Evolutionary conservation across 2,888 invertebrate genomes (phyloP).

Genomic region (Apotomis turbidana): DNA sequence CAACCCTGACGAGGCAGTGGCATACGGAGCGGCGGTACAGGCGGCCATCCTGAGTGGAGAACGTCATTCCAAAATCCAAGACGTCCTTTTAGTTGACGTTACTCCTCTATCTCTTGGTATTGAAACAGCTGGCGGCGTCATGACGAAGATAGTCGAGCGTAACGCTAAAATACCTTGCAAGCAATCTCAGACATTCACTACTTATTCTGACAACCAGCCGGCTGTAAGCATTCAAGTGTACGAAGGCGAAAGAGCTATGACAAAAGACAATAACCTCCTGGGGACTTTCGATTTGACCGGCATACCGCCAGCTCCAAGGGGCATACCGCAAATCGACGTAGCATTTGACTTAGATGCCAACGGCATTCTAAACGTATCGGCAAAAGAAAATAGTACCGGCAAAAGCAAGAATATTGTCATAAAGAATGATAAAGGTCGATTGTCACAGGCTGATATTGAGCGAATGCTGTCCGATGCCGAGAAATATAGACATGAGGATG

Average conservation of each 20-base stretch:
- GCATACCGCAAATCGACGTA: slow-evolving; percentile 87
- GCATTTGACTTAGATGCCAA: slow-evolving; percentile 91
- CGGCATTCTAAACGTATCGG: slow-evolving; percentile 92
- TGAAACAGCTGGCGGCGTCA: slow-evolving; percentile 91
- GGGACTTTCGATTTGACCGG: slow-evolving; percentile 87
- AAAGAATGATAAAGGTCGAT: slow-evolving; percentile 91
- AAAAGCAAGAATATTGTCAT: slow-evolving; percentile 91
- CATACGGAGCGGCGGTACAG: slow-evolving; percentile 90
- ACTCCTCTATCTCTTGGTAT: slow-evolving; percentile 87
- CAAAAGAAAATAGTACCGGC: slow-evolving; percentile 86
- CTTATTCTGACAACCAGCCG: slow-evolving; percentile 91
- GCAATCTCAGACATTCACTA: slow-evolving; percentile 89
- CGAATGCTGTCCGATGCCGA: slow-evolving; percentile 91
- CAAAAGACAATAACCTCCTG: slow-evolving; percentile 88
- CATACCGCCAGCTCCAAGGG: slow-evolving; percentile 87
- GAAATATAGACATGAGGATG: slow-evolving; percentile 88
- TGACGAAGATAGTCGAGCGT: slow-evolving; percentile 89
- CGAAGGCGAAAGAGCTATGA: slow-evolving; percentile 91
- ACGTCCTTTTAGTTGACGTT: slow-evolving; percentile 83
- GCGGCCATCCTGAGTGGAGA: slow-evolving; percentile 89
- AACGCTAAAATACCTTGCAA: slow-evolving; percentile 89
- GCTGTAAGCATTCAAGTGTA: slow-evolving; percentile 89
- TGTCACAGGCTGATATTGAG: slow-evolving; percentile 93
- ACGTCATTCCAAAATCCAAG: slow-evolving; percentile 89
- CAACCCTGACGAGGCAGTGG: slow-evolving; percentile 92